Base-by-base conservation (phyloP, 2,888 invertebrate genomes). In the Drosophila histrio region DNA sequence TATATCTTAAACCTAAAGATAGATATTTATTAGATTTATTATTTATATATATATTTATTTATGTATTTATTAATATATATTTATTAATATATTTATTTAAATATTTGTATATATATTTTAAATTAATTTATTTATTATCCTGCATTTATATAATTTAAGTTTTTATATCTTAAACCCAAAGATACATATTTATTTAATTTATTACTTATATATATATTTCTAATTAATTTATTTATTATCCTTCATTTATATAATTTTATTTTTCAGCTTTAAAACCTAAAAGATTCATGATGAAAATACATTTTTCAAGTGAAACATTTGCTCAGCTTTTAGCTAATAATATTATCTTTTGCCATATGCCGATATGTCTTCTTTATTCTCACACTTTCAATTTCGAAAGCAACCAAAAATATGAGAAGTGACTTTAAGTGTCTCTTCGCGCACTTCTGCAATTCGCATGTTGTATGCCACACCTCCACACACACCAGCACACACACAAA, bases 381-480 rank as follows among this genome's bases (percentile, higher is more conserved):
- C 41, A 21, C 19, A 72, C 57, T 69, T 32, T 64, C 44, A 26
- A 39, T 56, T 50, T 56, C 39, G 4, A 15, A 21, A 21, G 30
- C n/a, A 7, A 21, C 22, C n/a, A 7, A 21, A 34, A 36, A 21
- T 34, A 22, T 49, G 22, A 57, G 34, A 52, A 30, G 34, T 49
- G 56, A 64, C 44, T 58, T 34, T 15, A 67, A 50, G 47, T 58
- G 57, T 19, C 50, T 46, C 21, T 53, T 52, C 22, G 46, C 34
- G 36, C 58, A 59, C 72, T 65, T 50, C 34, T 59, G 43, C 30
- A 54, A 46, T 52, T 17, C 47, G 56, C 66, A 36, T 17, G 11
- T 8, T 24, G 49, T 19, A 24, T 22, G 58, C 41, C 54, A 70
- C 34, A 56, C 41, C 60, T 50, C 17, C 32, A 11, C 53, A 54